phyloP scores from a whole-genome alignment of 1,140 invertebrate species.

The Drosophila carrolli region DNA sequence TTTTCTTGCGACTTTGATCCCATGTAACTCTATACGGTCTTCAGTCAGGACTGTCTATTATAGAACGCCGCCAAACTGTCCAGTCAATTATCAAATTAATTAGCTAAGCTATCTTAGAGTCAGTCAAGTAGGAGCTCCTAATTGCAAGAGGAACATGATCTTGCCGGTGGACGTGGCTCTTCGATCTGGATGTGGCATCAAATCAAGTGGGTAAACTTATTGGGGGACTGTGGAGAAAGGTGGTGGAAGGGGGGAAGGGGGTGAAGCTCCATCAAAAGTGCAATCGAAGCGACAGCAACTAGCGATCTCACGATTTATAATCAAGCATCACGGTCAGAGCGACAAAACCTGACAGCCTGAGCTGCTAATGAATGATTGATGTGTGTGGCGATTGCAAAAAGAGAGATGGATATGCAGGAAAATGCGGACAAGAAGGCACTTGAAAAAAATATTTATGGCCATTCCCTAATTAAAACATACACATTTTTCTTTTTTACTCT shows the following conservation, averaged over 20 bases:
- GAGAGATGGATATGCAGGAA: constrained; percentile 4
- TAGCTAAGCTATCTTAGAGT: constrained; percentile 65
- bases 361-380: constrained; percentile 83
- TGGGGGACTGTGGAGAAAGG: constrained; percentile 25
- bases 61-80: constrained; percentile 46
- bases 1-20: constrained; percentile 4
- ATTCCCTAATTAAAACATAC: too few relatives aligned
- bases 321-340: constrained; percentile 49
- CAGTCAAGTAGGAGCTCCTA: constrained; percentile 31
- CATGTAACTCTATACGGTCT: constrained; percentile 17
- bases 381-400: constrained; percentile 52
- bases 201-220: constrained; percentile 60
- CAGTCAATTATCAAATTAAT: constrained; percentile 74
- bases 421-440: background rate
- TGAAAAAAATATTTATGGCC: background rate
- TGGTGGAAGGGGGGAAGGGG: background rate
- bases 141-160: constrained; percentile 43
- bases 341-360: constrained; percentile 76
- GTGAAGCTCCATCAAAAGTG: constrained; percentile 41
- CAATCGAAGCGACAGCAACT: constrained; percentile 33
- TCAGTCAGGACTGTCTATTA: constrained; percentile 14
- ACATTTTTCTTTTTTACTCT: too few relatives aligned
- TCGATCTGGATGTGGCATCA: constrained; percentile 19
- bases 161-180: constrained; percentile 10
- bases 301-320: constrained; percentile 59